Base-by-base conservation (phyloP, 1,140 invertebrate species). In the Achroia grisella region DNA sequence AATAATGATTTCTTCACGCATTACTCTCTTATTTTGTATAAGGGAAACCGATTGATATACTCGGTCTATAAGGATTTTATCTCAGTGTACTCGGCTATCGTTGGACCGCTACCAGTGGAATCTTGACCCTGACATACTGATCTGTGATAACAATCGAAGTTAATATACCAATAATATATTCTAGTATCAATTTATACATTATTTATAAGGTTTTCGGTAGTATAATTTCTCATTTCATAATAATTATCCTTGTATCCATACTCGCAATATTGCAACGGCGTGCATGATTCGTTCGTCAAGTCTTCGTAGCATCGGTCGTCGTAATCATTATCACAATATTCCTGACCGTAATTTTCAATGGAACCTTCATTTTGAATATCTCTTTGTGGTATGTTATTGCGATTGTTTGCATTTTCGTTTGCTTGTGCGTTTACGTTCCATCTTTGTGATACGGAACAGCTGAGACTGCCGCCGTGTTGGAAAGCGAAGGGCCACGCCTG, bases 401-500 rank as follows among this genome's bases (percentile, higher is more conserved):
- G 56, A 2, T 33, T 39, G n/a, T 23, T 13, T 12, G 56, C 28
- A 23, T 4, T 37, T 4, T 71, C 60, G n/a, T 53, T 59, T 4
- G 52, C 46, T 43, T 70, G 64, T 9, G 61, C 15, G 28, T 64
- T 74, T 0, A 73, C 15, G 36, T 56, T 82, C 80, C 77, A 84
- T 42, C 80, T 46, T 52, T 81, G 80, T 0, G 80, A 80, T 43
- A 80, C 71, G 0, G 71, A 56, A 44, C 80, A 84, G 42, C 74
- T 78, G 10, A 84, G 43, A 0, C 64, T 52, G 1, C 80, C 77
- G 4, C 80, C 80, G 43, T 84, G 76, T 62, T 84, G 80, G 35
- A 84, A 82, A 5, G 80, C 71, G 31, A 84, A 84, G 5, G 80
- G 78, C 80, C 80, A 84, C 10, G 77, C 80, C 80, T 84, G 70